A percentile compares a stretch with the other conserved stretches of the same genome.
Conservation (phyloP, 2,888 invertebrate genomes). For the Monoplex corrugatus region DNA sequence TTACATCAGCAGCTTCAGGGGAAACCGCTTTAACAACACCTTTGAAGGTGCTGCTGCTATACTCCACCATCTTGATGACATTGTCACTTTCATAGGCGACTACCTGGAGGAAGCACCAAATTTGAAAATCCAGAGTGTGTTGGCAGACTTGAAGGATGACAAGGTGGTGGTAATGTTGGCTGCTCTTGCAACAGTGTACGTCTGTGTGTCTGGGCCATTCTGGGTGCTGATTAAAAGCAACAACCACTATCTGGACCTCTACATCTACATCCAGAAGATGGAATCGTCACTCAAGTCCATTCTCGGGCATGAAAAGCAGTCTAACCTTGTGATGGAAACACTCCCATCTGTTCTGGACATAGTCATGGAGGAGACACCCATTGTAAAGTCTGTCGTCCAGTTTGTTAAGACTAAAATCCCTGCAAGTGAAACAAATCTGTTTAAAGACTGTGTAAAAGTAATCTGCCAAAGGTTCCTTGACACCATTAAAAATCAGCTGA, state of each 20-base stretch:
- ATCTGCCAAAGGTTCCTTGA: too few relatives aligned
- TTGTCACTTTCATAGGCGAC: not conserved
- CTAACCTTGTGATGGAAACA: not conserved
- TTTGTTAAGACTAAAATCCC: not conserved
- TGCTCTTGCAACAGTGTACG: not conserved
- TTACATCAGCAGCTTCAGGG: constrained; percentile 21
- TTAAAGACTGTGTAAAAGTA: not conserved
- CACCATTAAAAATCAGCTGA: too few relatives aligned
- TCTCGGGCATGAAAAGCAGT: too few relatives aligned
- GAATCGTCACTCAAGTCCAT: not conserved
- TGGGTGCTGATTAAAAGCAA: not conserved
- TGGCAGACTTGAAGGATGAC: not conserved
- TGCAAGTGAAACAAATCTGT: not conserved
- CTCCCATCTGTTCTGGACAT: not conserved
- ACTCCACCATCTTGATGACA: constrained; percentile 19
- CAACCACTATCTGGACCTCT: too few relatives aligned
- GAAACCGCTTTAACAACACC: constrained; percentile 28
- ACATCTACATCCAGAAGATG: not conserved
- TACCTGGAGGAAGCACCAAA: not conserved
- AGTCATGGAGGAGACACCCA: not conserved
- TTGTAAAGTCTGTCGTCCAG: not conserved
- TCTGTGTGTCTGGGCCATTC: not conserved
- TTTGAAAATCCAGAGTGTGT: not conserved
- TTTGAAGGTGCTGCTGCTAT: constrained; percentile 35
- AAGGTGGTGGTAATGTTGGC: not conserved